Evolutionary conservation across 2,113 vertebrate species (phyloP), one percentile per base, ranked within the genome.

Genomic region (Carassius auratus): DNA sequence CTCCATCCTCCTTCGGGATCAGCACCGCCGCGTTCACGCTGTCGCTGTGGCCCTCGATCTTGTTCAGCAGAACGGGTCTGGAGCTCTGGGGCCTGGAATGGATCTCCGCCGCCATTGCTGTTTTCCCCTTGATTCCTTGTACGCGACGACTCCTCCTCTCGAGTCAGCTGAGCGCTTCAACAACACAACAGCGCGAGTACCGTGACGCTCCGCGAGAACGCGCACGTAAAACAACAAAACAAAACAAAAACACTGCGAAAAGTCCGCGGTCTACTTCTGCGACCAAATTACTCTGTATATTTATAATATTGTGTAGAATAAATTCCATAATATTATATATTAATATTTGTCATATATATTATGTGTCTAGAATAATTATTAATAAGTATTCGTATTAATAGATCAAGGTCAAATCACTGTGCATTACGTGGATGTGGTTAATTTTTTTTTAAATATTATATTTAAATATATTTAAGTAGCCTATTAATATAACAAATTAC

Each of bases 1-100:
- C 96, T 74, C 98, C 98, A 52, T 99, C 98, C 85, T 99, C 98
- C 86, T 97, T 97, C 14, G 97, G 97, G 84, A 99, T 98, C 74
- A 99, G 92, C 21, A 98, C 95, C 1, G 98, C 97, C 1, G 94
- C 92, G 26, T 96, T 97, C 52, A 99, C 97, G 19, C 95, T 87
- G 86, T 99, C 97, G 85, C 96, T 95, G 91, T 98, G 97, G 4
- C 97, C 98, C 92, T 99, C 97, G 83, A 99, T 97, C 94, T 99
- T 99, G 93, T 97, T 99, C 61, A 99, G 89, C 17, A 99, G 96
- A 5, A 96, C 94, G 8, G 97, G 98, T 86, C 97, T 95, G 61
- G 96, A 96, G 91, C 94, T 96, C 89, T 97, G 97, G 81, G 96
- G 96, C 95, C 97, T 96, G 84, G 97, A 98, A 85, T 98, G 97